phyloP scores from a whole-genome alignment of 2,113 vertebrate species.

The Dasypus novemcinctus region DNA sequence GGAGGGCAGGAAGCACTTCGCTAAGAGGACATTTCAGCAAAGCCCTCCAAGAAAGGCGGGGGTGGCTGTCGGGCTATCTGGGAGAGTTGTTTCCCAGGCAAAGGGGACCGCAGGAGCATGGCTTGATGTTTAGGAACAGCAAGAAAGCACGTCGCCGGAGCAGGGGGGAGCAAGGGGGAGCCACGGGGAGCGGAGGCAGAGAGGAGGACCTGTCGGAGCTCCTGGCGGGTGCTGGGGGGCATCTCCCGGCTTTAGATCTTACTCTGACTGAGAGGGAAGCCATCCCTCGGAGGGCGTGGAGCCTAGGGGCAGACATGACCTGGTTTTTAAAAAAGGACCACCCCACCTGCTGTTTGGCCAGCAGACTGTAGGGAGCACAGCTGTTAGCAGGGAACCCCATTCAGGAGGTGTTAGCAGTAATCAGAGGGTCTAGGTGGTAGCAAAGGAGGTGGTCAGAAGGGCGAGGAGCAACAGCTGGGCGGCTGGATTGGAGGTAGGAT shows the following conservation, averaged over 20 bases:
- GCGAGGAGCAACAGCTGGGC: background rate
- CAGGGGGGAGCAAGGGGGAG: background rate
- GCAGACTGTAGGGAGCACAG: background rate
- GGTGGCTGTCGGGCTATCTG: background rate
- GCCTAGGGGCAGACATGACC: background rate
- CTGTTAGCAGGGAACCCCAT: background rate
- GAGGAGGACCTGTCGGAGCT: background rate
- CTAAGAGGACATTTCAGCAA: background rate
- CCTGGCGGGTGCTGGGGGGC: accelerated
- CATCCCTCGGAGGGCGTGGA: background rate
- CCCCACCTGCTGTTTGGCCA: background rate
- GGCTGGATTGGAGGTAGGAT: background rate
- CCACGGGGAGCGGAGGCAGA: too few species aligned
- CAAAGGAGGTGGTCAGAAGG: background rate
- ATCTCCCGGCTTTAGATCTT: background rate
- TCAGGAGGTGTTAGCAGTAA: background rate
- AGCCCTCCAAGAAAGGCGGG: background rate
- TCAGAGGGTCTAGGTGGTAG: background rate
- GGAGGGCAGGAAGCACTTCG: too few species aligned
- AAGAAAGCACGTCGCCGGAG: background rate
- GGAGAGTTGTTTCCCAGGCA: background rate
- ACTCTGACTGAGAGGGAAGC: background rate
- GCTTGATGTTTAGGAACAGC: background rate
- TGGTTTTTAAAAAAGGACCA: background rate
- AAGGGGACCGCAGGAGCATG: background rate